Base-by-base conservation (phyloP, 2,888 invertebrate genomes). In the Sarcophaga caerulescens region DNA sequence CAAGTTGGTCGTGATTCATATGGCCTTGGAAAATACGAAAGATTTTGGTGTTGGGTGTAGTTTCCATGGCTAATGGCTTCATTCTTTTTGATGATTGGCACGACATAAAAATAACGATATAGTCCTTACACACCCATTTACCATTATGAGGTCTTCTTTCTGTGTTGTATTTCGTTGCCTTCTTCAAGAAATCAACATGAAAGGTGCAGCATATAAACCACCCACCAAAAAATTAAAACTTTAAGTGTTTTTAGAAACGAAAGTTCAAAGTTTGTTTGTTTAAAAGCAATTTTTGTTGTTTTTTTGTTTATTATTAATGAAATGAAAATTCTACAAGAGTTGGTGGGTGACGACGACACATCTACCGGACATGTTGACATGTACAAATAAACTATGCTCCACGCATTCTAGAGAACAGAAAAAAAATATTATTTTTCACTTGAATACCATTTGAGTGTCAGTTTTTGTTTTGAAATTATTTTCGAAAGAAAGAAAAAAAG, bases 41-140 rank as follows among this genome's bases (percentile, higher is more conserved):
- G 35, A 1, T 35, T 10, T 35, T 35, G 35, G 10, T 35, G 8
- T 35, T 35, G 35, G 35, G 0, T 35, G 35, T 35, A 35, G 2
- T 35, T 35, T 35, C 1, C 10, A 35, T 35, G 2, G 8, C 2
- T 35, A 35, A 8, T 35, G 2, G 35, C 1, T 10, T 35, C 35
- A 35, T 35, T 0, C 8, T n/a, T n/a, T n/a, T n/a, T n/a, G n/a
- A n/a, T n/a, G n/a, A n/a, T n/a, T n/a, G n/a, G n/a, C n/a, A n/a
- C n/a, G n/a, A n/a, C n/a, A n/a, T n/a, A n/a, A n/a, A n/a, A n/a
- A 6, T 35, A 6, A 2, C 0, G 35, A 1, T 35, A 1, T 8
- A 35, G 35, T 2, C 2, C 10, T 10, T 35, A 8, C 8, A 8
- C 35, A 10, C 35, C 10, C 35, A 35, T 35, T 35, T 35, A 35